Base-by-base conservation (phyloP, 2,113 vertebrate genomes). In the Heteronetta atricapilla region DNA sequence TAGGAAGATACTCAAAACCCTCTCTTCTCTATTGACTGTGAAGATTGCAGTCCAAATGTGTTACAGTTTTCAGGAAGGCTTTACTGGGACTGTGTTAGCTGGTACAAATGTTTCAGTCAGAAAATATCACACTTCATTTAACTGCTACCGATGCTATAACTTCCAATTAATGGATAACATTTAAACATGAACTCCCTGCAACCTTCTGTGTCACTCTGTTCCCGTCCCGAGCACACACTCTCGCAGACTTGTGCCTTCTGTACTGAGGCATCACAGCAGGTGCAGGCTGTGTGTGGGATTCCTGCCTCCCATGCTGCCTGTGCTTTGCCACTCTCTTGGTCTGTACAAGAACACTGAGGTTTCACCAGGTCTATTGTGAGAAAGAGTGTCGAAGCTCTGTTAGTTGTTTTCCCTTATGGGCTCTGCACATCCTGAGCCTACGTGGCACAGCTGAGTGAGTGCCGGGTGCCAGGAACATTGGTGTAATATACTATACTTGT, bases 391-490 rank as follows among this genome's bases (percentile, higher is more conserved):
- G 3, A 7, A 67, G 17, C 36, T 80, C 56, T 42, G 19, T 36
- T 44, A 33, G 34, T 78, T 8, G 44, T 21, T 25, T 29, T 66
- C 70, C 23, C 40, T 29, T 8, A 6, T 3, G 4, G 36, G 19
- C 11, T 20, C 18, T 9, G 4, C 34, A 34, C 34, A 55, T 34
- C 26, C 44, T 9, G 8, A 80, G 69, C 53, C 69, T 28, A 13
- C 4, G 1, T 5, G 1, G 82, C 3, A 0, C 28, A 36, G 59
- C 2, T 50, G 29, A 58, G 58, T 8, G 33, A 31, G 40, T 10
- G 46, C 75, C 19, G 11, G 46, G 46, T 48, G 46, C 21, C 20
- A 48, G 36, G 29, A 91, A 53, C n/a, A 50, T 48, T 48, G 46
- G 20, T 48, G 11, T 48, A 22, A 48, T 53, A n/a, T 7, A 17